phyloP scores from a whole-genome alignment of 2,113 vertebrate genomes.

The Neolamprologus devosi region DNA sequence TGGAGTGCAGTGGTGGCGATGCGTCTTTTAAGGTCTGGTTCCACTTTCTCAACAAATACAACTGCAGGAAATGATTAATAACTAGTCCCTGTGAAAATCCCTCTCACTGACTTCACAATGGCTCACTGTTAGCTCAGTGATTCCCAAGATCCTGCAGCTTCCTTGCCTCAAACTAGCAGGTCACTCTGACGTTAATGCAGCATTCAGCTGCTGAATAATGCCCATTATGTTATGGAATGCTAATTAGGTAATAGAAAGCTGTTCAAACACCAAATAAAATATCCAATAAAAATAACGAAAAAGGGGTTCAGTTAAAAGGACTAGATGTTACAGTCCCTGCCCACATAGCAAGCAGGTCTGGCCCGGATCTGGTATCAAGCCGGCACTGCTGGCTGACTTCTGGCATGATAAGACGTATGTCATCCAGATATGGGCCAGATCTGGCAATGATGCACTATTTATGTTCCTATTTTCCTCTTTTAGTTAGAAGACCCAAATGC shows the following conservation, averaged over 20 bases:
- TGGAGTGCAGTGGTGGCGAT: too few species aligned
- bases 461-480: neutral
- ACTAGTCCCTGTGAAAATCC: neutral
- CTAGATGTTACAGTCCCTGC: neutral
- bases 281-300: neutral
- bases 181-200: neutral
- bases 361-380: neutral
- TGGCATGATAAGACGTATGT: neutral
- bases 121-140: neutral
- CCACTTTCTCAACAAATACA: neutral
- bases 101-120: neutral
- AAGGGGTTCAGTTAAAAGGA: neutral
- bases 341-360: neutral
- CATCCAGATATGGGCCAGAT: accelerated
- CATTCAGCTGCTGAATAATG: neutral
- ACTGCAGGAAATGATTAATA: neutral
- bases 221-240: neutral
- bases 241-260: neutral
- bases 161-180: neutral
- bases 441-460: neutral
- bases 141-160: neutral
- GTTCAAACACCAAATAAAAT: neutral
- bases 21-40: neutral
- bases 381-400: accelerated
- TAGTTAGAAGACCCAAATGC: neutral